Base-by-base conservation (phyloP, 1,140 invertebrate species). In the Dendrolimus kikuchii region DNA sequence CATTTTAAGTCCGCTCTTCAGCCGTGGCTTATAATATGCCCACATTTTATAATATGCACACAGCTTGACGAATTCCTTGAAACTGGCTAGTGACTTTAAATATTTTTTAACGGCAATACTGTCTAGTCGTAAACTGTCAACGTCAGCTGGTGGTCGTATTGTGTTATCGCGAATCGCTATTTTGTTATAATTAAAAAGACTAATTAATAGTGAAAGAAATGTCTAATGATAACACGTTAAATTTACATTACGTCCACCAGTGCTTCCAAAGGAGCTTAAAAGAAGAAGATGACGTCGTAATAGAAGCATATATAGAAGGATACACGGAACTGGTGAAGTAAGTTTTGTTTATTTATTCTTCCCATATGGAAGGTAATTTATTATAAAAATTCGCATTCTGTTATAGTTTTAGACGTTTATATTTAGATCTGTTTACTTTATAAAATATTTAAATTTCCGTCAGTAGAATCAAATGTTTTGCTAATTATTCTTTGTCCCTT, bases 261-360 rank as follows among this genome's bases (percentile, higher is more conserved):
- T 82, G 88, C 58, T 92, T 92, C 60, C 78, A 88, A 62, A 77
- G 78, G 23, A 88, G 89, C 55, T 71, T 92, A 8, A 76, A 89
- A 46, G 89, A 91, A 39, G 87, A 90, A 2, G 90, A 92, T 57
- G 92, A 93, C 71, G 88, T 93, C 5, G 64, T 89, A 51, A 77
- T 93, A 65, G 88, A 91, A 43, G 74, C 88, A 39, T 93, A 93
- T 71, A 86, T 93, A 51, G 86, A 90, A 52, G 91, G 91, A 52
- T 93, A 92, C 68, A 90, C 91, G 66, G 92, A 93, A 84, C 80
- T 93, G 46, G 90, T 90, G 61, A 93, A 92, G 92, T 93, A 85
- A 88, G 87, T 66, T 51, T 51, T 48, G 43, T 62, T 60, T 68
- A 68, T 69, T 49, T 61, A 57, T 57, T 61, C 49, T 51, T 68